A percentile compares a stretch with the other conserved stretches of the same genome.
Evolutionary conservation across 53 echinoderm and acorn worm genomes (phyloP).

Genomic region (Holothuria scabra): DNA sequence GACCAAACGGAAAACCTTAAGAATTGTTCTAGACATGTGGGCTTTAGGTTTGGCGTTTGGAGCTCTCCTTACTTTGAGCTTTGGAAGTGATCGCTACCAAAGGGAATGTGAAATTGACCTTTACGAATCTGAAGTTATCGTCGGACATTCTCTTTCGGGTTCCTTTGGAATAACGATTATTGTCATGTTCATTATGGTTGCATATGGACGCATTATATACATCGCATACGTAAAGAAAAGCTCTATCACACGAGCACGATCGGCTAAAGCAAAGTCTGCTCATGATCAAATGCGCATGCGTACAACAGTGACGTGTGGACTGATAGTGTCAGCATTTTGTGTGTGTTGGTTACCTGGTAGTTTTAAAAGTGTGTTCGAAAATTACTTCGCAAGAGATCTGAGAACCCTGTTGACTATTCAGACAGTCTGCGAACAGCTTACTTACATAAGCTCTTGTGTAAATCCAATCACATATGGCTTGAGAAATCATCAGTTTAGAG

Average conservation of each 20-base stretch:
- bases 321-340: neutral
- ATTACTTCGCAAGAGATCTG: neutral
- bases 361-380: neutral
- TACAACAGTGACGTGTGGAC: neutral
- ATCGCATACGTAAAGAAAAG: neutral
- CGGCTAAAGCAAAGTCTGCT: neutral
- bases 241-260: neutral
- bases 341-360: neutral
- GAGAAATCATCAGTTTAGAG: constrained; percentile 14
- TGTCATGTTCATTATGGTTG: neutral
- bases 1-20: neutral
- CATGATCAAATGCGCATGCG: constrained; percentile 10
- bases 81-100: too few relatives aligned
- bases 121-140: too few relatives aligned
- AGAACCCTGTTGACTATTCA: neutral
- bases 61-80: neutral
- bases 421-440: neutral
- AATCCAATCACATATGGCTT: constrained; percentile 1
- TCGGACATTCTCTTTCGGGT: neutral
- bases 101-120: too few relatives aligned
- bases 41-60: neutral
- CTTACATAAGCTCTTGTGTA: neutral
- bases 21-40: neutral
- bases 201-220: neutral
- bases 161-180: neutral